phyloP scores from a whole-genome alignment of 1,140 invertebrate species.

The Lordiphosa mommai region DNA sequence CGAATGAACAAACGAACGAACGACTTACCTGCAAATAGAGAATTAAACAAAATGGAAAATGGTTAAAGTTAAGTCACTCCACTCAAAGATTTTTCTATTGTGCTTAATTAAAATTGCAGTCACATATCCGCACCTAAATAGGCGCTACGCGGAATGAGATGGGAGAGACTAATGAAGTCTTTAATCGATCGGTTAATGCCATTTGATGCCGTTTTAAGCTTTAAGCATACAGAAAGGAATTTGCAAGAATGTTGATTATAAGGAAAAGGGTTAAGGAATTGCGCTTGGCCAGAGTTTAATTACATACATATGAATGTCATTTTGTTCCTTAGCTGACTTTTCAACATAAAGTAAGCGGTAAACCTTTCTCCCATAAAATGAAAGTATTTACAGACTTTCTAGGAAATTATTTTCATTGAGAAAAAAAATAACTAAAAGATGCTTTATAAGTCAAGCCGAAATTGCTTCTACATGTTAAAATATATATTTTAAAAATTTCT shows the following conservation, averaged over 20 bases:
- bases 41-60: constrained; percentile 50
- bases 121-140: constrained; percentile 58
- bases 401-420: constrained; percentile 6
- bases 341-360: too few species aligned
- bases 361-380: not conserved
- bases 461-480: too few species aligned
- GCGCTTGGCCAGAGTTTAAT: too few species aligned
- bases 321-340: too few species aligned
- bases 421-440: not conserved
- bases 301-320: too few species aligned
- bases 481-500: too few species aligned
- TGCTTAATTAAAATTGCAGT: constrained; percentile 57
- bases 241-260: constrained; percentile 28
- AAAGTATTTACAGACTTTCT: not conserved
- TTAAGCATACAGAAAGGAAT: constrained; percentile 11
- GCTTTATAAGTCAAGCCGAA: too few species aligned
- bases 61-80: constrained; percentile 42
- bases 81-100: constrained; percentile 12
- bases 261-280: constrained; percentile 19
- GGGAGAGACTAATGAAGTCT: constrained; percentile 56
- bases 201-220: constrained; percentile 55
- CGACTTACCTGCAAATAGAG: constrained; percentile 50
- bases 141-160: constrained; percentile 32
- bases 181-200: constrained; percentile 38
- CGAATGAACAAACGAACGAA: not conserved